A percentile compares a stretch with the other conserved stretches of the same genome.
These are phyloP conservation scores for Trichoplusia ni DNA, from an alignment of 1,140 invertebrate species.

Conservation along the genomic window DNA sequence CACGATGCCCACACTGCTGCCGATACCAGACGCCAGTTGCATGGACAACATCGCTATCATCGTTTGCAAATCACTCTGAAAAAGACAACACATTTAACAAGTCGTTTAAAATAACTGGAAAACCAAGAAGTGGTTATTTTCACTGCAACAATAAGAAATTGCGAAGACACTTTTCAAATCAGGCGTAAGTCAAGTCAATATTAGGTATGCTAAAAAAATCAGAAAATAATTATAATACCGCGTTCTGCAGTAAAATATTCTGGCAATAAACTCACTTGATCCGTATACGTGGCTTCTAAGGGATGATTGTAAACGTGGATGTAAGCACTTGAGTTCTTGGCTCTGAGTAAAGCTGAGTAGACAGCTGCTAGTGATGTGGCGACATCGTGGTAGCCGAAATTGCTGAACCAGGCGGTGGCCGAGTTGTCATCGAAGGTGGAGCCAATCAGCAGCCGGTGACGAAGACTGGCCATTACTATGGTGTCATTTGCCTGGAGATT, in stretches of 20 bases:
- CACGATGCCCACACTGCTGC: conserved; percentile 62
- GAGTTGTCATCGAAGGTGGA: conserved; percentile 59
- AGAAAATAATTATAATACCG: no score
- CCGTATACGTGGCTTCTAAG: conserved; percentile 59
- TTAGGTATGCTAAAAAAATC: no score
- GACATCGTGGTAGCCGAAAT: conserved; percentile 72
- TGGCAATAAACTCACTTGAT: conserved; percentile 64
- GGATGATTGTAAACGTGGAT: conserved; percentile 67
- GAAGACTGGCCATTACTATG: conserved; percentile 43
- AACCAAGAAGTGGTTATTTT: no score
- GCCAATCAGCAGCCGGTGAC: conserved; percentile 59
- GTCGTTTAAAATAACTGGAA: not conserved
- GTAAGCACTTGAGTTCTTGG: conserved; percentile 42
- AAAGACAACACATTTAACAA: conserved; percentile 17
- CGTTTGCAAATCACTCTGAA: conserved; percentile 61
- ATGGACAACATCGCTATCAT: conserved; percentile 59
- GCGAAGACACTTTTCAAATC: no score
- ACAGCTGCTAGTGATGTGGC: conserved; percentile 60
- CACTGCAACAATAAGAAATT: no score
- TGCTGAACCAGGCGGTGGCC: conserved; percentile 71
- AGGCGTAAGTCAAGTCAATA: no score
- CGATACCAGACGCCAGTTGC: conserved; percentile 64
- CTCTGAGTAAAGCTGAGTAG: conserved; percentile 60
- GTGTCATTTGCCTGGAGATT: conserved; percentile 32
- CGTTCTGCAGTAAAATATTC: no score